Percentiles rank a stretch among this genome's conserved stretches.
phyloP scores from a whole-genome alignment of 2,113 vertebrate genomes.

The Rhineura floridana region DNA sequence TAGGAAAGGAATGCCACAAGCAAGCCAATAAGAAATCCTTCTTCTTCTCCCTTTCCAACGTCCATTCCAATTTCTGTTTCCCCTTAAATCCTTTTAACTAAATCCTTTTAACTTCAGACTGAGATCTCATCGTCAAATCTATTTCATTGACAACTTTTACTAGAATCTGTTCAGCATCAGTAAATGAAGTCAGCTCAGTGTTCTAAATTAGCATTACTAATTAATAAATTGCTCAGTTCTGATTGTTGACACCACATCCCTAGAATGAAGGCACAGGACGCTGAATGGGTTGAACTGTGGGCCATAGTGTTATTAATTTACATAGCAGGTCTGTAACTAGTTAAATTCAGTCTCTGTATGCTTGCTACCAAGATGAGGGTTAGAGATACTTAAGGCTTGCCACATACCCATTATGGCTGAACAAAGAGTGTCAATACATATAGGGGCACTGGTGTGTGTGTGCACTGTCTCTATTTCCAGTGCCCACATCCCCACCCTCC shows the following conservation, averaged over 20 bases:
- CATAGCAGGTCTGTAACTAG: too few relatives aligned
- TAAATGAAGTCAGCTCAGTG: slow-evolving; percentile 15
- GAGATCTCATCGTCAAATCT: slow-evolving; percentile 17
- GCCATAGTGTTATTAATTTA: too few relatives aligned
- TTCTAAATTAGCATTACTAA: not conserved
- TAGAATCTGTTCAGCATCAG: not conserved
- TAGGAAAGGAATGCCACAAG: slow-evolving; percentile 37
- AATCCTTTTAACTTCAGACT: slow-evolving; percentile 11
- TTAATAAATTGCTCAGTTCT: not conserved
- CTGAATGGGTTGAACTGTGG: too few relatives aligned
- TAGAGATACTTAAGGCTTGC: too few relatives aligned
- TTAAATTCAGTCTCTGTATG: too few relatives aligned
- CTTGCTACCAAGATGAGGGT: too few relatives aligned
- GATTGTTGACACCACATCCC: not conserved
- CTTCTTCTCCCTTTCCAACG: slow-evolving; percentile 43
- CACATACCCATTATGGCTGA: too few relatives aligned
- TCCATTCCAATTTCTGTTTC: slow-evolving; percentile 44
- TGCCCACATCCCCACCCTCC: too few relatives aligned
- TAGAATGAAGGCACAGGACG: not conserved
- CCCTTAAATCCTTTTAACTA: slow-evolving; percentile 27
- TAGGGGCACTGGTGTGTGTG: too few relatives aligned
- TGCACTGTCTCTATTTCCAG: too few relatives aligned
- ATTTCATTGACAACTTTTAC: slow-evolving; percentile 14
- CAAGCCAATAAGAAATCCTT: slow-evolving; percentile 34
- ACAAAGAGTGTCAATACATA: too few relatives aligned